Evolutionary conservation across 1,140 invertebrate genomes (phyloP), one percentile per base, ranked within the genome.

Genomic region (Macrocentrus cingulum): DNA sequence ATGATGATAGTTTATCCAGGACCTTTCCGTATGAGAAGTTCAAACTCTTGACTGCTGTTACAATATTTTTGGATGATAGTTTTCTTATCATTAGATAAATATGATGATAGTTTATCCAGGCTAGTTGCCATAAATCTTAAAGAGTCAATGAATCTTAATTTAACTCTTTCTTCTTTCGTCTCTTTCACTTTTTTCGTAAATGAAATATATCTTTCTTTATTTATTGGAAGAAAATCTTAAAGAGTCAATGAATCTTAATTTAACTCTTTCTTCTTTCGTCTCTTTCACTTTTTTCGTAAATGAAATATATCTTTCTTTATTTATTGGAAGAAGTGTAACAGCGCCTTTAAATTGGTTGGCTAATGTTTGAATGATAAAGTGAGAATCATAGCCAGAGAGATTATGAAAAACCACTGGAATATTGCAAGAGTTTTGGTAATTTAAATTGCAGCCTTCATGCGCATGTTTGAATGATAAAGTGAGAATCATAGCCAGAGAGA

Each of bases 381-480:
- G 63, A 13, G 56, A 34, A 32, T 66, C 63, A 53, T 63, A 61
- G 0, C 56, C 32, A 2, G 44, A 58, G 0, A 65, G 46, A 36
- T 63, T 66, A 23, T 59, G 60, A 29, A 66, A 64, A 1, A 66
- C 37, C 8, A 64, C 46, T 9, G 56, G 54, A 6, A 66, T 56
- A 9, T 23, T 37, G 6, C 15, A 42, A 39, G 34, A 62, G 32
- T 64, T 32, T 60, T 62, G 8, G 36, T 42, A 53, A 51, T 73
- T 63, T 25, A 77, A 39, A 63, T 80, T 79, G 57, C 74, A 77
- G 15, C 20, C 18, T 13, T 63, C 49, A 66, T 79, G 75, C 0
- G 72, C 72, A 18, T 58, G 18, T 18, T 32, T 23, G 1, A n/a
- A n/a, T n/a, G n/a, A n/a, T n/a, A n/a, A n/a, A n/a, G n/a, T n/a